Base-by-base conservation (phyloP, 37 sponge, comb jelly and placozoan genomes). In the Theonella swinhoei region DNA sequence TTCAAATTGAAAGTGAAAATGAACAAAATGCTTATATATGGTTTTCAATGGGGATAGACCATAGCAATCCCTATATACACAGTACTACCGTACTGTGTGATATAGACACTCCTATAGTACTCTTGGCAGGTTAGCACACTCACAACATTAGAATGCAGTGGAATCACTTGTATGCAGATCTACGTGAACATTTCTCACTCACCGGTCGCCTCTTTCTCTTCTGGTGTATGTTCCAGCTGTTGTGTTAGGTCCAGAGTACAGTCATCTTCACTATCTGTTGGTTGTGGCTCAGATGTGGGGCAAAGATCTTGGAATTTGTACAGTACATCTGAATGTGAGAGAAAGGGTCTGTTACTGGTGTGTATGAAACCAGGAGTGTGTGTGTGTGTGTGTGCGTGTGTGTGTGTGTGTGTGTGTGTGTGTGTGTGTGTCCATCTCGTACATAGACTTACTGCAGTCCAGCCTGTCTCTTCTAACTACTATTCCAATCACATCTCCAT, bases 401-500 rank as follows among this genome's bases (percentile, higher is more conserved):
- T 72, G 72, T 36, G 72, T 72, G 72, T 36, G 72, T 72, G 72
- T 36, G 72, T 72, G 72, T 72, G 72, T 72, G 41, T 14, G 23
- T 63, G 19, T n/a, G n/a, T n/a, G n/a, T n/a, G n/a, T n/a, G n/a
- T n/a, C n/a, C n/a, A n/a, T n/a, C n/a, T n/a, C n/a, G n/a, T n/a
- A n/a, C n/a, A n/a, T n/a, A n/a, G n/a, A 72, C 82, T 81, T 28
- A 74, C 74, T 74, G 14, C 17, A 61, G 23, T 71, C 79, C 4
- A 78, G 78, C 47, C 32, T 54, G 25, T 89, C 80, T 39, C 64
- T 85, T 9, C 67, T 59, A 39, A 39, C 35, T 7, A 84, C 86
- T 11, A 84, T 60, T 37, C 43, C 77, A 41, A 84, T 84, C 39
- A 79, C 23, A n/a, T 83, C 80, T 37, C 37, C 72, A 63, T 74